These are phyloP conservation scores for Hippasteria phrygiana DNA, from an alignment of 53 echinoderm and acorn worm species.

Conservation along the genomic window DNA sequence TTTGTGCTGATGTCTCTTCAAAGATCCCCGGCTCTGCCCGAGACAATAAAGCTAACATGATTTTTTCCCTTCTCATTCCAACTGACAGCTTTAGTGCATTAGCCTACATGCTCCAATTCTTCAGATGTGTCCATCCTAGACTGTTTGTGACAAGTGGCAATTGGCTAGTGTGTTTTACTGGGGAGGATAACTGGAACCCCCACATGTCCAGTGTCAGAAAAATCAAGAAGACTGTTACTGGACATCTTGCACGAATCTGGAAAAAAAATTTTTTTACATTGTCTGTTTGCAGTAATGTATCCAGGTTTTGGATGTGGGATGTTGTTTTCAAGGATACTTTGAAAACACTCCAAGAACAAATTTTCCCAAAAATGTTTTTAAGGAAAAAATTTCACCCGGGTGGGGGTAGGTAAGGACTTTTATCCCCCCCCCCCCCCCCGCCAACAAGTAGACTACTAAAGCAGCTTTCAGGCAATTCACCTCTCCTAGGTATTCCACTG, in stretches of 20 bases:
- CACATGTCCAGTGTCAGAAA: not conserved
- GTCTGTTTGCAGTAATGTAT: too few relatives aligned
- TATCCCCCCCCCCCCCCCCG: too few relatives aligned
- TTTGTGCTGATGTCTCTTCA: not conserved
- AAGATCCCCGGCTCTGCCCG: not conserved
- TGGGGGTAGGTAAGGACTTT: too few relatives aligned
- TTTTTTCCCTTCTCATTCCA: not conserved
- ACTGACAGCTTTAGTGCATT: conserved; percentile 38
- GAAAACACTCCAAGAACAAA: too few relatives aligned
- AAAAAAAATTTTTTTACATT: too few relatives aligned
- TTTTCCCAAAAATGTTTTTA: too few relatives aligned
- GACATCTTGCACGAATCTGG: not conserved
- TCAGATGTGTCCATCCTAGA: not conserved
- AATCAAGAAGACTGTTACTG: not conserved
- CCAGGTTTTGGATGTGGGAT: too few relatives aligned
- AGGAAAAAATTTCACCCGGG: too few relatives aligned
- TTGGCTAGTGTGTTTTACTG: not conserved
- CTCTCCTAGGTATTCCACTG: too few relatives aligned
- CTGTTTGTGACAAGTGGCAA: not conserved
- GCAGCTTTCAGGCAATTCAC: too few relatives aligned
- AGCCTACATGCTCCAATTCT: conserved; percentile 31
- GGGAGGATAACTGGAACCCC: not conserved
- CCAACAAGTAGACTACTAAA: too few relatives aligned
- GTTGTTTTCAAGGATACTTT: too few relatives aligned
- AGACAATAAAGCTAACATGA: not conserved